These are phyloP conservation scores for Ptychadena robeensis DNA, from an alignment of 2,797 vertebrate genomes.

Conservation along the genomic window DNA sequence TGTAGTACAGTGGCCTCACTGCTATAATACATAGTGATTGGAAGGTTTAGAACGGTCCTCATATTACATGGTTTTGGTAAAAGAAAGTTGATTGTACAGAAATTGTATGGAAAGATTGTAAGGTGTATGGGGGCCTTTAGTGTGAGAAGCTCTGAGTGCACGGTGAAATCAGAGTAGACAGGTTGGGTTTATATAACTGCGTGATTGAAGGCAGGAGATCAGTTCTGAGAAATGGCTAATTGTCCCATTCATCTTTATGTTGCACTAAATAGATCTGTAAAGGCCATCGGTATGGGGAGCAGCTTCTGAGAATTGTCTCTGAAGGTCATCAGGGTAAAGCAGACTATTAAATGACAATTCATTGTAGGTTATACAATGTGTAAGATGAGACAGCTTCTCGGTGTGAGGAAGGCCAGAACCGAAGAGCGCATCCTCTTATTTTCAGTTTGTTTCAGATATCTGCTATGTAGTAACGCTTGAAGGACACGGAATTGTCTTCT, in stretches of 20 bases:
- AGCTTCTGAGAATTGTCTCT: constrained; percentile 24
- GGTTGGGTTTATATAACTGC: too few relatives aligned
- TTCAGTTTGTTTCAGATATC: neutral
- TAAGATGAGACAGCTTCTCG: constrained; percentile 36
- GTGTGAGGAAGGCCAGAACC: constrained; percentile 21
- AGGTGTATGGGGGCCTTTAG: too few relatives aligned
- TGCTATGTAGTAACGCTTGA: neutral
- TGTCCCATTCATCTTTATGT: neutral
- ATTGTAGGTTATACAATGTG: constrained; percentile 46
- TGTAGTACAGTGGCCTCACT: too few relatives aligned
- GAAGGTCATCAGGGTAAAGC: constrained; percentile 37
- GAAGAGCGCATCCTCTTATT: constrained; percentile 16
- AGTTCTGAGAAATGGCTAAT: neutral
- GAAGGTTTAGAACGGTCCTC: too few relatives aligned
- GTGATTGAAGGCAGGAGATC: too few relatives aligned
- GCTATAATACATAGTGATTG: too few relatives aligned
- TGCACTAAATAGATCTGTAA: neutral
- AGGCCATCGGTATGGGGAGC: neutral
- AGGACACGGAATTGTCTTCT: neutral
- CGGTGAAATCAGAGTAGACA: too few relatives aligned
- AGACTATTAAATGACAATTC: constrained; percentile 48
- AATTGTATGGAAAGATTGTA: too few relatives aligned
- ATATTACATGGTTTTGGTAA: too few relatives aligned
- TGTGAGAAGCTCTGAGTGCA: too few relatives aligned
- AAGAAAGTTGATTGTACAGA: too few relatives aligned